Percentiles rank a stretch among this genome's conserved stretches.
Evolutionary conservation across 2,888 invertebrate species (phyloP).

Genomic region (Pedicia rivosa): DNA sequence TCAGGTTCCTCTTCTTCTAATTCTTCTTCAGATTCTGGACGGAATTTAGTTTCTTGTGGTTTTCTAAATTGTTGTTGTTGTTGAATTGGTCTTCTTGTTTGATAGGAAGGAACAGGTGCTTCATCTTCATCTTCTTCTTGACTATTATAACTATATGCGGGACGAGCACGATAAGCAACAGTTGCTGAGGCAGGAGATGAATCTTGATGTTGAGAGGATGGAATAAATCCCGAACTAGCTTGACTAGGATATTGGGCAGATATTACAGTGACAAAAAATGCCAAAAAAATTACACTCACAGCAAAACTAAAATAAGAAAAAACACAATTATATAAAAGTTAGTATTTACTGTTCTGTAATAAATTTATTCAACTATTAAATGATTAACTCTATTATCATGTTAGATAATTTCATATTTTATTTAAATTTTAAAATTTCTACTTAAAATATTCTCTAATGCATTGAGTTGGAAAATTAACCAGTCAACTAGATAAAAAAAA

Average conservation of each 20-base stretch:
- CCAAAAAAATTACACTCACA: background rate
- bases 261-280: conserved; percentile 1
- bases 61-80: conserved; percentile 4
- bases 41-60: conserved; percentile 1
- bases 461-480: too few species aligned
- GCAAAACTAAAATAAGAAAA: background rate
- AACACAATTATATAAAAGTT: background rate
- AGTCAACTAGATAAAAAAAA: too few species aligned
- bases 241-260: background rate
- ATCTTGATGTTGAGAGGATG: background rate
- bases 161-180: conserved; percentile 2
- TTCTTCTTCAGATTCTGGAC: conserved; percentile 39
- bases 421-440: too few species aligned
- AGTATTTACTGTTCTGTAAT: background rate
- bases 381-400: too few species aligned
- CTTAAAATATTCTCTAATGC: too few species aligned
- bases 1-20: conserved; percentile 75
- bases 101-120: background rate
- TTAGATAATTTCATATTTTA: too few species aligned
- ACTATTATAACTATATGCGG: background rate
- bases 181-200: background rate
- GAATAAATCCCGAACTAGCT: background rate
- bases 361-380: background rate
- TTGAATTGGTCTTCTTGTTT: background rate
- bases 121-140: conserved; percentile 2